Evolutionary conservation across 2,888 invertebrate species (phyloP).

Genomic region (Dromius quadrimaculatus): DNA sequence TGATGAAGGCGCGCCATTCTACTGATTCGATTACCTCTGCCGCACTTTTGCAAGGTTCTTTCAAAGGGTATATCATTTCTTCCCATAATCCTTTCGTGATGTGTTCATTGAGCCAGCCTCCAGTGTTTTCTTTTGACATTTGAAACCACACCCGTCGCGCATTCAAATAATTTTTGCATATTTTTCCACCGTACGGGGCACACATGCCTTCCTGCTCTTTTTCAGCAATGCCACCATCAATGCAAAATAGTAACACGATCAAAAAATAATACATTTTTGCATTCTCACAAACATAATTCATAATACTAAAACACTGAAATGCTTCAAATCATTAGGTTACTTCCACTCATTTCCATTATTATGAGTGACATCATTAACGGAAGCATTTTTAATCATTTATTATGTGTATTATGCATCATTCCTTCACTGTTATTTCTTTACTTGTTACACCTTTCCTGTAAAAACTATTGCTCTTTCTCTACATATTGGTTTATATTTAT

Average conservation of each 20-base stretch:
- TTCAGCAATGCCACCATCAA: constrained; percentile 46
- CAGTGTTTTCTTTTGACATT: constrained; percentile 71
- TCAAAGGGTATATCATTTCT: constrained; percentile 83
- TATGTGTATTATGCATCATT: constrained; percentile 17
- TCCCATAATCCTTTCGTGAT: constrained; percentile 87
- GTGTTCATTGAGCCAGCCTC: constrained; percentile 85
- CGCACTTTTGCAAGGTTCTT: constrained; percentile 86
- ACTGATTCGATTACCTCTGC: constrained; percentile 76
- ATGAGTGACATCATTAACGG: constrained; percentile 13
- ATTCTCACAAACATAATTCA: constrained; percentile 42
- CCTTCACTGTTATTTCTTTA: constrained; percentile 21
- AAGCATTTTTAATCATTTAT: constrained; percentile 22
- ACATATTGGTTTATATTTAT: constrained; percentile 23
- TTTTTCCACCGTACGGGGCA: constrained; percentile 86
- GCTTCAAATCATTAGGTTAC: constrained; percentile 14
- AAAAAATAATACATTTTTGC: constrained; percentile 45
- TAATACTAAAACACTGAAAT: constrained; percentile 24
- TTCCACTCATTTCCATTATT: constrained; percentile 27
- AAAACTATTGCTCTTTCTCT: constrained; percentile 43
- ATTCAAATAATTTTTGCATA: constrained; percentile 68
- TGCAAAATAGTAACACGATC: constrained; percentile 34
- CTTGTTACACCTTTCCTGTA: constrained; percentile 44
- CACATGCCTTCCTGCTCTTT: constrained; percentile 75
- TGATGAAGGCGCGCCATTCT: constrained; percentile 8
- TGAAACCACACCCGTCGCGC: constrained; percentile 71